phyloP scores from a whole-genome alignment of 2,888 invertebrate genomes.

The Lasioglossum malachurum region DNA sequence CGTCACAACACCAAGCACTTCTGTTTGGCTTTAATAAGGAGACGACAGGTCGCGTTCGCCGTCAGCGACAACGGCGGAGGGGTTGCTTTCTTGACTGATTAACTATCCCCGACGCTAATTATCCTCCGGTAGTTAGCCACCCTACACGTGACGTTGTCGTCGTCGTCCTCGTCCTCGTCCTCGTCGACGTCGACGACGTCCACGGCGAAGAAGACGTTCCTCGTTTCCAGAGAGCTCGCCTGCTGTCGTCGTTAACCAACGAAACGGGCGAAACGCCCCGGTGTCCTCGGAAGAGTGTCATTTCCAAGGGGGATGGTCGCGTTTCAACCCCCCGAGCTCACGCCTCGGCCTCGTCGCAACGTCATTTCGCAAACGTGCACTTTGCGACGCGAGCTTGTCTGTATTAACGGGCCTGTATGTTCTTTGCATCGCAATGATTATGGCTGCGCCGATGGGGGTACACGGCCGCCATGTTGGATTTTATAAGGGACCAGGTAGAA shows the following conservation, averaged over 20 bases:
- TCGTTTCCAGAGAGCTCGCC: constrained; percentile 26
- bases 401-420: constrained; percentile 41
- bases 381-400: constrained; percentile 41
- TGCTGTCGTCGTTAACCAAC: constrained; percentile 67
- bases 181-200: constrained; percentile 65
- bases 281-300: constrained; percentile 49
- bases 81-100: constrained; percentile 80
- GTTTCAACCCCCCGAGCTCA: constrained; percentile 53
- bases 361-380: constrained; percentile 49
- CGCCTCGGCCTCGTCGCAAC: constrained; percentile 46
- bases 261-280: constrained; percentile 74
- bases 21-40: constrained; percentile 79
- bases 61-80: constrained; percentile 69
- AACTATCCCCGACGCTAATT: constrained; percentile 81
- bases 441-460: constrained; percentile 13
- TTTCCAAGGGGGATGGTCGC: constrained; percentile 26
- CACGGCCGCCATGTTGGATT: not conserved
- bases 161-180: not conserved
- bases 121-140: constrained; percentile 77
- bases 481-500: not conserved
- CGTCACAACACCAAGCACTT: constrained; percentile 48
- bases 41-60: constrained; percentile 77
- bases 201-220: constrained; percentile 49
- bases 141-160: constrained; percentile 79
- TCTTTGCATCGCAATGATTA: constrained; percentile 56